phyloP scores from a whole-genome alignment of 2,888 invertebrate species.

The Lithophane ornitopus region DNA sequence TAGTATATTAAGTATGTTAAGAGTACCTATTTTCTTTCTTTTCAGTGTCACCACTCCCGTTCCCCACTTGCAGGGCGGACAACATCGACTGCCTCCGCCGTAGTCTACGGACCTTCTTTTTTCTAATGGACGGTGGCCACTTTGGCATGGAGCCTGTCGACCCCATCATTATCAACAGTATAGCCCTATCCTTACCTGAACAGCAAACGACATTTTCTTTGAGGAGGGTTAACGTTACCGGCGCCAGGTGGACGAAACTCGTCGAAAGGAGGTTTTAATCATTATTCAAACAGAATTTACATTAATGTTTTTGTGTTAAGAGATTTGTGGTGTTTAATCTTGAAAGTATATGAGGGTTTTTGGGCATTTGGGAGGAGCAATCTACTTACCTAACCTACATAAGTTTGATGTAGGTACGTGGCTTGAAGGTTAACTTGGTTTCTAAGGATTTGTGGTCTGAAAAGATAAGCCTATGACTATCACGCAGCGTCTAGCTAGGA shows the following conservation, averaged over 20 bases:
- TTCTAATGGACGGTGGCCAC: constrained; percentile 83
- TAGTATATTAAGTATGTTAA: too few relatives aligned
- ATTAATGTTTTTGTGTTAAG: constrained; percentile 16
- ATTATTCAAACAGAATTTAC: constrained; percentile 40
- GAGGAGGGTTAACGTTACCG: constrained; percentile 84
- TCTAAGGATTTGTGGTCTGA: background rate
- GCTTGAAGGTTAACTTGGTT: background rate
- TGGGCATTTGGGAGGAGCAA: background rate
- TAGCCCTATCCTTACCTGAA: constrained; percentile 80
- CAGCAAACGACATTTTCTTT: constrained; percentile 81
- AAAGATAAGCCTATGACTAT: background rate
- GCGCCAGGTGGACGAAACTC: constrained; percentile 85
- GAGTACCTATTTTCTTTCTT: constrained; percentile 27
- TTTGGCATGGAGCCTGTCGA: constrained; percentile 84
- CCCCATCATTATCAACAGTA: constrained; percentile 81
- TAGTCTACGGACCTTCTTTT: constrained; percentile 85
- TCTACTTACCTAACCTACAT: too few relatives aligned
- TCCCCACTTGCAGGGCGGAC: constrained; percentile 82
- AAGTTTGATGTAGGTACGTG: background rate
- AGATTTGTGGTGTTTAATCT: constrained; percentile 41
- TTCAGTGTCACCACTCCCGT: constrained; percentile 80
- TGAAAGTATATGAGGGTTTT: background rate
- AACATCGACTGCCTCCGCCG: constrained; percentile 84
- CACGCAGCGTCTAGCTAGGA: background rate
- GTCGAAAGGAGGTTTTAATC: constrained; percentile 78